Conservation (phyloP, 2,113 vertebrate species). For the Bufo gargarizans region DNA sequence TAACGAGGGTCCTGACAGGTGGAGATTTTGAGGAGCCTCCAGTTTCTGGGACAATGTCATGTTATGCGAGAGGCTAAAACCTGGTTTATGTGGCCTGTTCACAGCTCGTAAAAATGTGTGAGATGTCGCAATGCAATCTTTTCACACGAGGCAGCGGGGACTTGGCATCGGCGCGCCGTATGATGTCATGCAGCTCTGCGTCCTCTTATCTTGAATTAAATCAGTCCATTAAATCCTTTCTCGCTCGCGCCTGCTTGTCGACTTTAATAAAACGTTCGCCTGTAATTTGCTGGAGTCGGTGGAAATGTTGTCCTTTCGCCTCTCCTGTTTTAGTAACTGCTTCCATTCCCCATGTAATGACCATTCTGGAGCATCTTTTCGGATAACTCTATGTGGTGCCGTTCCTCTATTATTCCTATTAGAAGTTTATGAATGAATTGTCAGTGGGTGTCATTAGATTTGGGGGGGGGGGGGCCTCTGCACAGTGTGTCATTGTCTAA, state of each 20-base stretch:
- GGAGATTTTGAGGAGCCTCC: background rate
- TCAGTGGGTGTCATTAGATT: too few relatives aligned
- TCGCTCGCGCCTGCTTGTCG: background rate
- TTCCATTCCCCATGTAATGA: too few relatives aligned
- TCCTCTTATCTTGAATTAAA: slow-evolving; percentile 14
- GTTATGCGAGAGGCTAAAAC: slow-evolving; percentile 47
- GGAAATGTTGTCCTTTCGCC: background rate
- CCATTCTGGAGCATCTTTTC: too few relatives aligned
- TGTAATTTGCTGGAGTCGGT: background rate
- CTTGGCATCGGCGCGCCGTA: background rate
- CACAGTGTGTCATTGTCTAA: too few relatives aligned
- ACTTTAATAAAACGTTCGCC: background rate
- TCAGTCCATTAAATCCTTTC: background rate
- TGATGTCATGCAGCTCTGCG: slow-evolving; percentile 35
- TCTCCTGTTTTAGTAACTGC: too few relatives aligned
- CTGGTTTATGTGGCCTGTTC: slow-evolving; percentile 43
- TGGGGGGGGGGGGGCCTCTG: too few relatives aligned
- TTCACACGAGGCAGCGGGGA: slow-evolving; percentile 43
- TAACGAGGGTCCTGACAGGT: slow-evolving; percentile 24
- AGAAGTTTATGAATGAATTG: too few relatives aligned
- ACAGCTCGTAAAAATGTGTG: slow-evolving; percentile 56
- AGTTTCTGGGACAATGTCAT: slow-evolving; percentile 37
- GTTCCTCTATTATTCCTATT: too few relatives aligned
- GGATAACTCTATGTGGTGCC: too few relatives aligned
- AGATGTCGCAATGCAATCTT: slow-evolving; percentile 56